Conservation (phyloP, 92 coral and sea anemone species). For the Palythoa grandiflora region DNA sequence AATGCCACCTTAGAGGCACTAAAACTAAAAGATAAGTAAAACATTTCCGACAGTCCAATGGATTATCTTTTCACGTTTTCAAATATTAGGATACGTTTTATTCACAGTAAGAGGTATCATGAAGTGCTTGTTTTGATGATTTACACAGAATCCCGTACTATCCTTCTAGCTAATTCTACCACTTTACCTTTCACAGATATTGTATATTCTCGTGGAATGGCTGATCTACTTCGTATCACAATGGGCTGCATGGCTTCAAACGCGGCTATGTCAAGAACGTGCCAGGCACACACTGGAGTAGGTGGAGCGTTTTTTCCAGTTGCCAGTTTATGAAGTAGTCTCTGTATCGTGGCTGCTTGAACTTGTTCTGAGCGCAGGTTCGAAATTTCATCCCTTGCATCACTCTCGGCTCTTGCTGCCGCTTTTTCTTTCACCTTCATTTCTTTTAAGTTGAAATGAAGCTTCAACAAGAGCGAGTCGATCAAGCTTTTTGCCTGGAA, state of each 20-base stretch:
- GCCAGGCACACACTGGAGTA: constrained; percentile 46
- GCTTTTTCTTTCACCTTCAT: neutral
- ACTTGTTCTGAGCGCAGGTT: constrained; percentile 41
- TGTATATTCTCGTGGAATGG: constrained; percentile 38
- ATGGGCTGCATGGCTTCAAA: constrained; percentile 61
- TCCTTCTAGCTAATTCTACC: no score
- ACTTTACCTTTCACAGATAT: constrained; percentile 61
- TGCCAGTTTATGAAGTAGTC: constrained; percentile 28
- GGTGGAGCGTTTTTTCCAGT: constrained; percentile 9
- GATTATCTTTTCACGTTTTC: no score
- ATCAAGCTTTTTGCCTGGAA: constrained; percentile 37
- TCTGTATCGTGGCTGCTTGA: constrained; percentile 57
- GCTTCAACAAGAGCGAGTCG: constrained; percentile 46
- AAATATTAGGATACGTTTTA: no score
- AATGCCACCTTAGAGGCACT: no score
- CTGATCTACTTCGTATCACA: constrained; percentile 54
- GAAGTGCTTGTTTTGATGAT: no score
- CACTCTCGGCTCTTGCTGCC: constrained; percentile 17
- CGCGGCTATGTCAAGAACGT: constrained; percentile 44
- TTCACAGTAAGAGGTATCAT: no score
- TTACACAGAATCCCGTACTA: no score
- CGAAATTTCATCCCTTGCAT: constrained; percentile 46
- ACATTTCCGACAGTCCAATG: no score
- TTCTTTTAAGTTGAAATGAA: no score
- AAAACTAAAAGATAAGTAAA: no score